Conservation (phyloP, 2,113 vertebrate genomes). For the Hirundichthys speculiger region DNA sequence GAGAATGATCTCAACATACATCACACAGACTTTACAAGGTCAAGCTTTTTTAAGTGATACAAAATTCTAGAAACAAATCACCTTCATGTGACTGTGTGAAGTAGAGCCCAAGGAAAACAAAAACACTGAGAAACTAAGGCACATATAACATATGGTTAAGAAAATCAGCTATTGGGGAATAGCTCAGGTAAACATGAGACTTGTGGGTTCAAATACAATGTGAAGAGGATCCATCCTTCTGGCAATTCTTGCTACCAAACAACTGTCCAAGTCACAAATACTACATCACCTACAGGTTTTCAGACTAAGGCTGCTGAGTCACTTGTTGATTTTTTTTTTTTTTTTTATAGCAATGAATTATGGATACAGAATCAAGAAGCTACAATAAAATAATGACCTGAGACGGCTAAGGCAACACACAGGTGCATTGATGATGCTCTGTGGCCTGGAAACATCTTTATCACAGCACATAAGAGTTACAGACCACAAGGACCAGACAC, state of each 20-base stretch:
- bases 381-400: not conserved
- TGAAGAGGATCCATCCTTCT: not conserved
- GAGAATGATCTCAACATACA: not conserved
- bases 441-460: slow-evolving; percentile 49
- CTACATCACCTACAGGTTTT: slow-evolving; percentile 2
- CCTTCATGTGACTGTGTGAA: not conserved
- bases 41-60: not conserved
- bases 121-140: not conserved
- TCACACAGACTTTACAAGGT: not conserved
- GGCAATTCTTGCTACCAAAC: not conserved
- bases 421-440: slow-evolving; percentile 55
- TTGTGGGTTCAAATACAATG: too few relatives aligned
- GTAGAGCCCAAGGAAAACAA: not conserved
- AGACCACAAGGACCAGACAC: slow-evolving; percentile 1
- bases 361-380: not conserved
- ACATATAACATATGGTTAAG: not conserved
- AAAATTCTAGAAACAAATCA: not conserved
- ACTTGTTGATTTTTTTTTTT: not conserved
- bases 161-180: too few relatives aligned
- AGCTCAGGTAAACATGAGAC: too few relatives aligned
- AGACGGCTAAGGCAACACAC: slow-evolving; percentile 5
- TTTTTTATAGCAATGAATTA: not conserved
- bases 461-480: slow-evolving; percentile 1
- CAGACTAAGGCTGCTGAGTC: not conserved
- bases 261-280: too few relatives aligned